Percentiles rank a stretch among this genome's conserved stretches.
These are phyloP conservation scores for Parnassius mnemosyne DNA, from an alignment of 2,888 invertebrate species.

Conservation along the genomic window DNA sequence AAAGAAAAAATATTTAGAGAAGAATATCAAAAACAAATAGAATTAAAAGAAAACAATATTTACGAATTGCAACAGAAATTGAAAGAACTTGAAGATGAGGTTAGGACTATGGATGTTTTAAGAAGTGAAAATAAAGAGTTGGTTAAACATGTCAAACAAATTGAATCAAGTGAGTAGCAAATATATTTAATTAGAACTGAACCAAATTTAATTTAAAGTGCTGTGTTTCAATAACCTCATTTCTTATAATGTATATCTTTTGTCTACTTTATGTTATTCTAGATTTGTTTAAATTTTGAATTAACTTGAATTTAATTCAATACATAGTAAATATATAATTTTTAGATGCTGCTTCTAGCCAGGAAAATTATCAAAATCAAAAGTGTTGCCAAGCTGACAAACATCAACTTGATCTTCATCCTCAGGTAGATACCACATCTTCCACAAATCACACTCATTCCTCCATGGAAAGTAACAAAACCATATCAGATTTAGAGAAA, in stretches of 20 bases:
- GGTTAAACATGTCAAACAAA: conserved; percentile 49
- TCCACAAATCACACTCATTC: conserved; percentile 62
- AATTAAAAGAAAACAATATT: conserved; percentile 36
- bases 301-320: too few species aligned
- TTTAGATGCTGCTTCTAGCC: conserved; percentile 49
- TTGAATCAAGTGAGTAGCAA: conserved; percentile 56
- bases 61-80: conserved; percentile 40
- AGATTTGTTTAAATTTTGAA: too few species aligned
- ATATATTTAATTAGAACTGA: conserved; percentile 4
- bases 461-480: conserved; percentile 63
- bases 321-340: conserved; percentile 28
- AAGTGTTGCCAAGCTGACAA: conserved; percentile 45
- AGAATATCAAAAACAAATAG: conserved; percentile 40
- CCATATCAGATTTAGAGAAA: conserved; percentile 68
- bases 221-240: too few species aligned
- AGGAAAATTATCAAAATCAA: conserved; percentile 44
- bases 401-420: conserved; percentile 44
- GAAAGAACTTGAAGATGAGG: conserved; percentile 37
- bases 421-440: conserved; percentile 65
- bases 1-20: conserved; percentile 45
- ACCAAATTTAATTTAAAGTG: too few species aligned
- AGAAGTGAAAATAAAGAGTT: conserved; percentile 57
- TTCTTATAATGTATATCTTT: too few species aligned
- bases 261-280: too few species aligned
- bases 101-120: conserved; percentile 41